These are phyloP conservation scores for Osmerus mordax DNA, from an alignment of 2,113 vertebrate species.

Conservation along the genomic window DNA sequence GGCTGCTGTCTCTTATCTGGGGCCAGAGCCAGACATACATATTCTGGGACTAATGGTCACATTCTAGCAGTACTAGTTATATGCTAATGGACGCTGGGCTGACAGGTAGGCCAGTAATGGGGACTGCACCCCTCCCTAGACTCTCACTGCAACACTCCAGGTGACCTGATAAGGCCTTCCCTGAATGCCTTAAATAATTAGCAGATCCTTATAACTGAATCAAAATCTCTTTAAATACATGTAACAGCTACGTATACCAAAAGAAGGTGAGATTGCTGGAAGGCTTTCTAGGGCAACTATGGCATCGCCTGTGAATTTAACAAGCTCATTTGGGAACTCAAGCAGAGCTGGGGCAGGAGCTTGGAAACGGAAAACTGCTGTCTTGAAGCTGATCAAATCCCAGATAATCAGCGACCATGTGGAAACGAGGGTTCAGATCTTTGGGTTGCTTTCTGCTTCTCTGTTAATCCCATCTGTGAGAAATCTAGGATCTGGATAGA, in stretches of 20 bases:
- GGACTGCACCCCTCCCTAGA: not conserved
- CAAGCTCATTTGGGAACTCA: too few species aligned
- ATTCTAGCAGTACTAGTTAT: slow-evolving; percentile 20
- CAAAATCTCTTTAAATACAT: slow-evolving; percentile 10
- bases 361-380: too few species aligned
- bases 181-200: slow-evolving; percentile 40
- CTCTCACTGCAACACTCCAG: slow-evolving; percentile 8
- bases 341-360: too few species aligned
- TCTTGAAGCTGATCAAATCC: too few species aligned
- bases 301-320: too few species aligned
- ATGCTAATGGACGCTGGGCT: slow-evolving; percentile 41
- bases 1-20: slow-evolving; percentile 14
- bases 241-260: slow-evolving; percentile 12
- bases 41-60: slow-evolving; percentile 30
- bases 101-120: slow-evolving; percentile 40
- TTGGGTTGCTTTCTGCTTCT: too few species aligned
- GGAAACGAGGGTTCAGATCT: too few species aligned
- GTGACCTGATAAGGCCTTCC: slow-evolving; percentile 28
- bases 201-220: not conserved
- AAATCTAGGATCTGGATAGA: too few species aligned
- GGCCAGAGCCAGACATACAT: not conserved
- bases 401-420: too few species aligned
- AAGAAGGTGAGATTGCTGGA: not conserved
- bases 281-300: too few species aligned
- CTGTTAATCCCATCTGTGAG: too few species aligned